Evolutionary conservation across 2,888 invertebrate species (phyloP).

Genomic region (Tenodera sinensis): DNA sequence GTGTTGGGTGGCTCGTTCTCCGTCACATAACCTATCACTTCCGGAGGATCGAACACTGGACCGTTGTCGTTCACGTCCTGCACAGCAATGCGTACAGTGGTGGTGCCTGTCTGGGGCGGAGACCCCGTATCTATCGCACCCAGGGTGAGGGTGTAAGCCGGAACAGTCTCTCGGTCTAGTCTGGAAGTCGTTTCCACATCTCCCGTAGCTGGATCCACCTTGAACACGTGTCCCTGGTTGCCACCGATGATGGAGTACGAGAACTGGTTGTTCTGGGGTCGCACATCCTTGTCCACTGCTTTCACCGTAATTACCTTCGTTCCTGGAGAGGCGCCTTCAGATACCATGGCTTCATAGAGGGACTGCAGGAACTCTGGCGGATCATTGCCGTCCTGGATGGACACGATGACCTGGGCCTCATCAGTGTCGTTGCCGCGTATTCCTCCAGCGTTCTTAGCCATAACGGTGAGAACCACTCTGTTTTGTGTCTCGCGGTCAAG

Average conservation of each 20-base stretch:
- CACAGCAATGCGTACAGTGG: constrained; percentile 74
- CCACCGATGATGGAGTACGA: constrained; percentile 85
- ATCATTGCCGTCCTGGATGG: constrained; percentile 94
- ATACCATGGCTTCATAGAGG: constrained; percentile 72
- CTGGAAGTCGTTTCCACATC: constrained; percentile 69
- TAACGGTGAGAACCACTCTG: constrained; percentile 81
- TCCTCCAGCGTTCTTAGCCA: constrained; percentile 92
- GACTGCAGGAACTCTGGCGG: constrained; percentile 86
- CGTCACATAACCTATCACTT: constrained; percentile 70
- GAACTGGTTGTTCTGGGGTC: constrained; percentile 87
- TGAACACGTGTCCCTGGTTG: constrained; percentile 78
- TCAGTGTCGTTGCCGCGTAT: constrained; percentile 94
- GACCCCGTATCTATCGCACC: constrained; percentile 86
- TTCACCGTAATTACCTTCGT: constrained; percentile 72
- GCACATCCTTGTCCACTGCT: constrained; percentile 87
- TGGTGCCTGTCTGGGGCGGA: constrained; percentile 89
- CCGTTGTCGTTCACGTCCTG: constrained; percentile 92
- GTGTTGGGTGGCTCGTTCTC: constrained; percentile 86
- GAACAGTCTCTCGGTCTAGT: constrained; percentile 77
- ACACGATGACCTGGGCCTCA: constrained; percentile 89
- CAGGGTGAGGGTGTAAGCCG: constrained; percentile 70
- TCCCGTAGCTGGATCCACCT: constrained; percentile 82
- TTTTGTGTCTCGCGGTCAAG: constrained; percentile 86
- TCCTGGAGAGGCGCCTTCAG: constrained; percentile 74
- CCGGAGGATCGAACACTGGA: constrained; percentile 71